Evolutionary conservation across 2,797 vertebrate genomes (phyloP).

Genomic region (Rhincodon typus): DNA sequence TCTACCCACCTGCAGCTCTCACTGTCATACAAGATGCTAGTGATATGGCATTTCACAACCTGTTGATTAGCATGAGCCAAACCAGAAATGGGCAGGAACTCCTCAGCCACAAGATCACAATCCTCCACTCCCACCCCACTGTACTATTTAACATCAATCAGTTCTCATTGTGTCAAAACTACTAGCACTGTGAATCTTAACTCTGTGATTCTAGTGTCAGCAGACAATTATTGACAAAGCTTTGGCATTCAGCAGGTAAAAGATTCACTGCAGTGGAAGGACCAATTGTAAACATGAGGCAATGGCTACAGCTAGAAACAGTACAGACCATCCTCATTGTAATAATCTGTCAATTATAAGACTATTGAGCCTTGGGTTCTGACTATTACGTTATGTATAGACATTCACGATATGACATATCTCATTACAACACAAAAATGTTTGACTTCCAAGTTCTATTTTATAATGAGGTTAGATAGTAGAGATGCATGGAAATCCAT

Average conservation of each 20-base stretch:
- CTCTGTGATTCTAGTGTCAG: neutral
- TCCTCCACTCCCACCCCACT: neutral
- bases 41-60: neutral
- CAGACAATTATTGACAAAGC: neutral
- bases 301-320: neutral
- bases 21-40: too few species aligned
- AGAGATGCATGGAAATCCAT: conserved; percentile 3
- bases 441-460: conserved; percentile 1
- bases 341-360: neutral
- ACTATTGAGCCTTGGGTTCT: neutral
- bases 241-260: neutral
- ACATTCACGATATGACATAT: neutral
- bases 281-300: neutral
- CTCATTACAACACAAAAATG: neutral
- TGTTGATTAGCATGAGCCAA: neutral
- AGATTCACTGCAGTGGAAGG: neutral
- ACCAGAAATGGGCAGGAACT: neutral
- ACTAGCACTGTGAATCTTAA: neutral
- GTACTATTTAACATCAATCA: neutral
- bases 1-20: too few species aligned
- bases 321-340: neutral
- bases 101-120: too few species aligned
- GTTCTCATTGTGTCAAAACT: neutral
- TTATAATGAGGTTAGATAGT: neutral
- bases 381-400: neutral